Percentiles rank a stretch among this genome's conserved stretches.
These are phyloP conservation scores for Tolypeutes matacus DNA, from an alignment of 2,797 vertebrate genomes.

Conservation along the genomic window DNA sequence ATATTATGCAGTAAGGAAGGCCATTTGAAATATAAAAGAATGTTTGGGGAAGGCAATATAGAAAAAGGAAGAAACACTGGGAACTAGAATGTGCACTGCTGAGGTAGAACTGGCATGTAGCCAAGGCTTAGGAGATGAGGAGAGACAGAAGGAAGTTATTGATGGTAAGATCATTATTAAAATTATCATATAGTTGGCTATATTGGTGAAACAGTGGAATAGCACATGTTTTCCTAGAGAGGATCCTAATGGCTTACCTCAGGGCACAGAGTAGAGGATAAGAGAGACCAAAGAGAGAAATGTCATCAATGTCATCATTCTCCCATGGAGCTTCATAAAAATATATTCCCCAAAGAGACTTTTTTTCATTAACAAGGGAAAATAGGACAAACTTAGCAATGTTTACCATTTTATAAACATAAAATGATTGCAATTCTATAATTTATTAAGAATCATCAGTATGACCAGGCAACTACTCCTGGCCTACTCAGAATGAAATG, in stretches of 20 bases:
- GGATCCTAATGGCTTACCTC: constrained; percentile 14
- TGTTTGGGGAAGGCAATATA: not conserved
- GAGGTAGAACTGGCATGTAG: not conserved
- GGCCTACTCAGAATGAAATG: constrained; percentile 21
- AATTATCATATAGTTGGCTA: not conserved
- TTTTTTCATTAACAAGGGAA: not conserved
- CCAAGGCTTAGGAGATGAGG: not conserved
- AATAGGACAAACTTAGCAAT: not conserved
- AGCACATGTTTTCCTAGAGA: not conserved
- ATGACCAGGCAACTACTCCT: not conserved
- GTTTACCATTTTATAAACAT: constrained; percentile 40
- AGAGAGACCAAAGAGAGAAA: not conserved
- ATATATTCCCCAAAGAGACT: not conserved
- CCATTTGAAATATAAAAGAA: constrained; percentile 22
- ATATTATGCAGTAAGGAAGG: constrained; percentile 64
- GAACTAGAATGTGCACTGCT: constrained; percentile 35
- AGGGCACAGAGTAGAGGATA: not conserved
- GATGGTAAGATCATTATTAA: not conserved
- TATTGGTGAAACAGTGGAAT: not conserved
- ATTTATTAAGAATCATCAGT: constrained; percentile 13
- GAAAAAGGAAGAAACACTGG: not conserved
- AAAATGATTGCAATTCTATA: constrained; percentile 5
- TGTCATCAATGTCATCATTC: not conserved
- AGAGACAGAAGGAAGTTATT: not conserved
- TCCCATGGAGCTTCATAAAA: not conserved